Evolutionary conservation across 2,888 invertebrate species (phyloP), one percentile per base, ranked within the genome.

Genomic region (Dendrolimus houi): DNA sequence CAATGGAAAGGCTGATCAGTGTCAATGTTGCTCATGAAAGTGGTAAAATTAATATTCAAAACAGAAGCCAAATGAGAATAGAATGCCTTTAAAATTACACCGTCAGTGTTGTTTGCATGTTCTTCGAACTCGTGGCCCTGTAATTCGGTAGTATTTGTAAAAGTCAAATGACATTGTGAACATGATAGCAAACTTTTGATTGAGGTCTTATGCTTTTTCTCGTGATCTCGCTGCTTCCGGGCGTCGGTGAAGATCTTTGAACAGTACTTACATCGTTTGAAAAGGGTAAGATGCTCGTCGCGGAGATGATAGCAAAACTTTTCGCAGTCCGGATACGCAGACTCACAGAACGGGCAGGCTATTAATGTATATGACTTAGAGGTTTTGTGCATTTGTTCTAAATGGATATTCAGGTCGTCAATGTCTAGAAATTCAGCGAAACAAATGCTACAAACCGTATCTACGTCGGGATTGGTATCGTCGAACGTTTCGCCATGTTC

Each of bases 401-500:
- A 54, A 56, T 89, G 89, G 0, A 80, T 54, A 0, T 67, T 55
- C 8, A 89, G 63, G 57, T 89, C 89, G 1, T 77, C 80, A 0
- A 71, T 62, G 13, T 88, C 86, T 0, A 88, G 63, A 47, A 88
- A 89, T 67, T 89, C 85, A 1, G 85, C 83, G 40, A 62, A 63
- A 56, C 85, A 86, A 55, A 75, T 65, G 0, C 53, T 55, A 54
- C 85, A 85, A 0, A 75, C 77, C 0, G 80, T 81, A 0, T 83
- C 83, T 0, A 62, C 57, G 7, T 76, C 75, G 0, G 63, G 29
- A 29, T 29, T 29, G 29, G 29, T 29, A 6, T 29, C 29, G 29
- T 29, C 29, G 29, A 29, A 29, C 29, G 29, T 29, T 29, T 29
- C 29, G 29, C 3, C 29, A 29, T 29, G 29, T 29, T 29, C 29